Percentiles rank a stretch among this genome's conserved stretches.
Conservation (phyloP, 2,797 vertebrate species). For the Falco berigora region DNA sequence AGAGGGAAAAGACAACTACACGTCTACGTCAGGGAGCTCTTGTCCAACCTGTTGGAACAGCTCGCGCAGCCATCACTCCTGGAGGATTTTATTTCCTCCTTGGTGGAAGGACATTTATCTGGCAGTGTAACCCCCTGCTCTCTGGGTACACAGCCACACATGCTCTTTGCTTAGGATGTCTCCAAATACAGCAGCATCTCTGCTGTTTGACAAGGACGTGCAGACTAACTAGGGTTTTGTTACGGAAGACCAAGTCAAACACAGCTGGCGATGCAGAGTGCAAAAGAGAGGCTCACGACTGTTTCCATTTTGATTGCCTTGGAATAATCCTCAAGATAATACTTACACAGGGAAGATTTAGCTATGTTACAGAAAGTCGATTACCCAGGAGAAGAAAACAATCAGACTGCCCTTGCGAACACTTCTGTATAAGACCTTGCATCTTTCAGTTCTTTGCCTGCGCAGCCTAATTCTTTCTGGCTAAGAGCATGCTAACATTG, state of each 20-base stretch:
- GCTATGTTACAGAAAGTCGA: background rate
- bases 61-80: background rate
- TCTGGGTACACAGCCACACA: background rate
- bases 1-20: fast-evolving
- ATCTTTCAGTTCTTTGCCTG: background rate
- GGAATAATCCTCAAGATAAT: background rate
- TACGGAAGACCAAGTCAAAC: background rate
- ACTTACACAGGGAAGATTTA: background rate
- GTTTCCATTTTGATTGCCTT: background rate
- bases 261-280: background rate
- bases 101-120: background rate
- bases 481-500: background rate
- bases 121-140: background rate
- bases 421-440: background rate
- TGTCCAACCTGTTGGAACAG: fast-evolving
- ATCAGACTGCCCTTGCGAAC: background rate
- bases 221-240: background rate
- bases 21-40: fast-evolving
- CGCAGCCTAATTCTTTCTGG: background rate
- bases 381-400: background rate
- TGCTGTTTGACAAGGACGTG: background rate
- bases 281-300: background rate
- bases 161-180: background rate
- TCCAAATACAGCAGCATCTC: background rate
- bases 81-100: background rate